Conservation (phyloP, 2,888 invertebrate genomes). For the Cheiracanthium punctorium region DNA sequence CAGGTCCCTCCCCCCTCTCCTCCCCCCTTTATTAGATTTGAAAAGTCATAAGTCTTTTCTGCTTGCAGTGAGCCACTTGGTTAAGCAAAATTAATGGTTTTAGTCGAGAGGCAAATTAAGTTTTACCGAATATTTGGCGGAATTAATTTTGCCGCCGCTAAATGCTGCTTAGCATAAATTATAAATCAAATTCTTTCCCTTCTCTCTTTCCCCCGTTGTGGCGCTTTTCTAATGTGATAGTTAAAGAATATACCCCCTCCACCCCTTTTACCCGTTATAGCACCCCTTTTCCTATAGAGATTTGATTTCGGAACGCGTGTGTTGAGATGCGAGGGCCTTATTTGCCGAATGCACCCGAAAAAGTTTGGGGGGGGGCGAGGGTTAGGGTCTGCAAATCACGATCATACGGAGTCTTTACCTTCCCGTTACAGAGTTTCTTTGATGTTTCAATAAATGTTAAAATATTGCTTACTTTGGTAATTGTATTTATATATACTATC, state of each 20-base stretch:
- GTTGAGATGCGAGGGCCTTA: neutral
- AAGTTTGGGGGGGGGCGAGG: too few species aligned
- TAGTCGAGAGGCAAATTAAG: constrained; percentile 62
- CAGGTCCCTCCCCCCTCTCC: constrained; percentile 17
- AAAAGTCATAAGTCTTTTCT: constrained; percentile 69
- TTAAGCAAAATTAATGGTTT: constrained; percentile 65
- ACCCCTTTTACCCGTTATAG: neutral
- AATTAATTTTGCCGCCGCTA: constrained; percentile 67
- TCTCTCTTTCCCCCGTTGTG: constrained; percentile 33
- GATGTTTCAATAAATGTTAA: too few species aligned
- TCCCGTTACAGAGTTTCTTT: too few species aligned
- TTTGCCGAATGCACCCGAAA: neutral
- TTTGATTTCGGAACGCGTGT: neutral
- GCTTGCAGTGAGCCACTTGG: constrained; percentile 44
- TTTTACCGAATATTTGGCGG: constrained; percentile 68
- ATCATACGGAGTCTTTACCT: too few species aligned
- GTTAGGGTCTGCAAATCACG: too few species aligned
- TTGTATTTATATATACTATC: too few species aligned
- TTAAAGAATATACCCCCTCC: constrained; percentile 7
- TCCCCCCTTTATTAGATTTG: constrained; percentile 62
- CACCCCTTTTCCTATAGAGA: neutral
- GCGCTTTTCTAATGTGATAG: constrained; percentile 30
- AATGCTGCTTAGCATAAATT: constrained; percentile 69
- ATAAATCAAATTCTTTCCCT: constrained; percentile 63
- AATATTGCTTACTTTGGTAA: too few species aligned